A percentile compares a stretch with the other conserved stretches of the same genome.
These are phyloP conservation scores for Triplophysa bombifrons DNA, from an alignment of 2,797 vertebrate genomes.

Conservation along the genomic window DNA sequence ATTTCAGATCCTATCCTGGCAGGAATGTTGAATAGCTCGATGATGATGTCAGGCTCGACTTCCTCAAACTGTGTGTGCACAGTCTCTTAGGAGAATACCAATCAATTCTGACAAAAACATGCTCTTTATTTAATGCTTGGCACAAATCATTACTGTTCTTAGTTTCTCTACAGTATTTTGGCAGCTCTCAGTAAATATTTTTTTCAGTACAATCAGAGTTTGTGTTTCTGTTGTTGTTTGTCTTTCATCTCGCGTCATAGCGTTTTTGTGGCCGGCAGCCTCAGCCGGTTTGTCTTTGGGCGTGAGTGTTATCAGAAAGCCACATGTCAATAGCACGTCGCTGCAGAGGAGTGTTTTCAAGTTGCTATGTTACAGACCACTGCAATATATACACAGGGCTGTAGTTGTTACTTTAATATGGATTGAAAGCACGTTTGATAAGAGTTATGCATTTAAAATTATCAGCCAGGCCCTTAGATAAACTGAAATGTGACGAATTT, in stretches of 20 bases:
- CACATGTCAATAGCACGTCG: constrained; percentile 50
- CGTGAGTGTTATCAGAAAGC: constrained; percentile 50
- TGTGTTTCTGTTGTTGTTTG: constrained; percentile 20
- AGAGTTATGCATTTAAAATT: not conserved
- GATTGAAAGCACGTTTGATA: not conserved
- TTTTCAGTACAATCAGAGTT: constrained; percentile 3
- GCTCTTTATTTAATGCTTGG: not conserved
- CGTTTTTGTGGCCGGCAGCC: constrained; percentile 32
- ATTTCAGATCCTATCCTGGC: constrained; percentile 1
- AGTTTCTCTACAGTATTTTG: not conserved
- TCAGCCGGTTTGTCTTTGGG: constrained; percentile 48
- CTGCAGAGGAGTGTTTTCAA: constrained; percentile 43
- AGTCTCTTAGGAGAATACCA: not conserved
- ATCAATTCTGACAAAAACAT: not conserved
- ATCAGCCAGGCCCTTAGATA: not conserved
- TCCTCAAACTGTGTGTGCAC: not conserved
- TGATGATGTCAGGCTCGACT: constrained; percentile 17
- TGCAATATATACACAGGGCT: not conserved
- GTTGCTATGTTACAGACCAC: constrained; percentile 27
- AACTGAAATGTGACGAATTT: not conserved
- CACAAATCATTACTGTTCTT: not conserved
- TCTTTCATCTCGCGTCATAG: constrained; percentile 9
- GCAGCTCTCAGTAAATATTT: not conserved
- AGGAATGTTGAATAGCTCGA: constrained; percentile 17
- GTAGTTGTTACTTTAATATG: not conserved